phyloP scores from a whole-genome alignment of 2,113 vertebrate species.

The Zootoca vivipara region DNA sequence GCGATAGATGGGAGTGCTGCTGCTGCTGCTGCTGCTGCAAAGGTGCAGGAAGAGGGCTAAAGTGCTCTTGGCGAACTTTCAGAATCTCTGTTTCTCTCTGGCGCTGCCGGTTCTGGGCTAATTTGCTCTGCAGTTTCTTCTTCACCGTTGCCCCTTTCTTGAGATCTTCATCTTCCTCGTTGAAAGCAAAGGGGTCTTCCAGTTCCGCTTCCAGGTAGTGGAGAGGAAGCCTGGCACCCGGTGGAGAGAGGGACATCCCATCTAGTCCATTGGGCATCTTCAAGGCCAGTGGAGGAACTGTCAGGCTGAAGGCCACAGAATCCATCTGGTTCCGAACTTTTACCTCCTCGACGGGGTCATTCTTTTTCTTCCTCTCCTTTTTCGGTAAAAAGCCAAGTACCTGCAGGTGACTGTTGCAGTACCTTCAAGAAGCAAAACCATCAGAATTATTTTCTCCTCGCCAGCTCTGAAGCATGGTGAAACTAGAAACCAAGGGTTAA shows the following conservation, averaged over 20 bases:
- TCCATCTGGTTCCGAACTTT: constrained; percentile 91
- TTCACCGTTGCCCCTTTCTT: constrained; percentile 88
- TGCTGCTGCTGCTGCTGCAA: constrained; percentile 78
- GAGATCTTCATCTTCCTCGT: constrained; percentile 89
- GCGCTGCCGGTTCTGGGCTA: constrained; percentile 89
- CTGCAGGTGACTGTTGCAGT: constrained; percentile 99
- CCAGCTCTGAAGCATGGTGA: not conserved
- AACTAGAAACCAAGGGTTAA: constrained; percentile 10
- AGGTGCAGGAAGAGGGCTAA: constrained; percentile 87
- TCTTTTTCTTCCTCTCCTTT: constrained; percentile 99
- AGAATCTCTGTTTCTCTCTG: constrained; percentile 88
- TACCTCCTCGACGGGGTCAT: constrained; percentile 92
- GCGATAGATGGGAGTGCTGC: constrained; percentile 76
- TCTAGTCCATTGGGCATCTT: constrained; percentile 95
- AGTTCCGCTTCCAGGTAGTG: constrained; percentile 91
- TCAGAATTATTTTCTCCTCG: constrained; percentile 8
- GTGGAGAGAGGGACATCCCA: constrained; percentile 90
- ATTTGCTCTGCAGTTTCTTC: constrained; percentile 91
- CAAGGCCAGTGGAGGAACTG: constrained; percentile 92
- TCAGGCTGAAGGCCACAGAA: constrained; percentile 93
- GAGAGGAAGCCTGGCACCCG: constrained; percentile 85
- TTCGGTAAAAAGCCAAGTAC: constrained; percentile 99
- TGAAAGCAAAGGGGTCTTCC: constrained; percentile 97
- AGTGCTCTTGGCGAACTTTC: constrained; percentile 93
- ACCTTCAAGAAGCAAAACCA: constrained; percentile 80